Evolutionary conservation across 2,113 vertebrate genomes (phyloP), one percentile per base, ranked within the genome.

Genomic region (Calyptommatus sinebrachiatus): DNA sequence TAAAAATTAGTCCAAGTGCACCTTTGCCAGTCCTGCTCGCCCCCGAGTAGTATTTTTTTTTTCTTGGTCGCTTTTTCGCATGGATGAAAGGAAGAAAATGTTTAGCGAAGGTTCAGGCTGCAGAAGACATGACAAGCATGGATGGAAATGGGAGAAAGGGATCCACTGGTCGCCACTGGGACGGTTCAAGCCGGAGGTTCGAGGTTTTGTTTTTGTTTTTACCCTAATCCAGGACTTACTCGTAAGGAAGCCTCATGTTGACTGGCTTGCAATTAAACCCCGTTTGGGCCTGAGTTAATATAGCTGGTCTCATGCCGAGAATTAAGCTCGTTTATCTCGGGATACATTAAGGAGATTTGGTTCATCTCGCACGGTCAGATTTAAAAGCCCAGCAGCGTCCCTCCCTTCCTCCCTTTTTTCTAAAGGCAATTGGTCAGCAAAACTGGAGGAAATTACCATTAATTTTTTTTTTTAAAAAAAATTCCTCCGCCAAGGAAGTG

Each of bases 301-400:
- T 31, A 41, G 48, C 31, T 12, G 18, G 65, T 61, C 73, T 50
- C 77, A 70, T 45, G 77, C 53, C 61, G 67, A 78, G 77, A 71
- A 78, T 62, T 60, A 63, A 70, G 14, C 68, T 70, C 67, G 73
- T 62, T 69, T 61, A 70, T 62, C 66, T 76, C 53, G 57, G 73
- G 35, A 63, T 66, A 81, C 73, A 62, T 81, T 70, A 70, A 76
- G 66, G n/a, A 69, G 73, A 70, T 81, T 81, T 70, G 73, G 53
- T 81, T 81, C 66, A 8, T 61, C 73, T 76, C 65, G 21, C 57
- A 70, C 21, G 65, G 73, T 73, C 45, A 81, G 73, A 62, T 74
- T 70, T 60, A 81, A 76, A 81, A 69, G 71, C 65, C 65, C 60
- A 68, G 22, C 48, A 21, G 3, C 6, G 35, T 24, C 29, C 20